These are phyloP conservation scores for Drosophila robusta DNA, from an alignment of 2,888 invertebrate genomes.

Conservation along the genomic window DNA sequence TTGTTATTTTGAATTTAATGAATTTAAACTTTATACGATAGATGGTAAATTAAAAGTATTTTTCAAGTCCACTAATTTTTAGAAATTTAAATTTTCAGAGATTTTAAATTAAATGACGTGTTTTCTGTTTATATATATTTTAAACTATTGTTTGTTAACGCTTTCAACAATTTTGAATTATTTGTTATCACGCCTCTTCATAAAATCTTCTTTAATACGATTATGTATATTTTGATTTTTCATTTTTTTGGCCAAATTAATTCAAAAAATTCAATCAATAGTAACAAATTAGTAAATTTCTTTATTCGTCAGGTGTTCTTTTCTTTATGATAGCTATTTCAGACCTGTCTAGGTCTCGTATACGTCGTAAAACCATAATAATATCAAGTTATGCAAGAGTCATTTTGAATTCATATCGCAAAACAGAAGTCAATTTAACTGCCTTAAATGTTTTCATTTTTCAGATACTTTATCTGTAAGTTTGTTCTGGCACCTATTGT, in stretches of 20 bases:
- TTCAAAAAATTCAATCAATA: neutral
- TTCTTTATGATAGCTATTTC: neutral
- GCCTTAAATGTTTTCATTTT: conserved; percentile 56
- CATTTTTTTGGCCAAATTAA: neutral
- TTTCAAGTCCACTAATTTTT: too few relatives aligned
- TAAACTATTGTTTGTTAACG: too few relatives aligned
- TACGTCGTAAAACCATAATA: conserved; percentile 21
- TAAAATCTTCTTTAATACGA: neutral
- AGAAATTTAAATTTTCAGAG: too few relatives aligned
- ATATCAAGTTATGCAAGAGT: conserved; percentile 36
- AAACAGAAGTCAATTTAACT: conserved; percentile 64
- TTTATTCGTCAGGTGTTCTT: neutral
- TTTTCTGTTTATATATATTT: too few relatives aligned
- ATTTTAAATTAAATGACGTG: too few relatives aligned
- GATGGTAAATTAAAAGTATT: too few relatives aligned
- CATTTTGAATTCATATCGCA: conserved; percentile 35
- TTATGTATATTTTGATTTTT: neutral
- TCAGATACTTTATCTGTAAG: conserved; percentile 45
- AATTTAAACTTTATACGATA: too few relatives aligned
- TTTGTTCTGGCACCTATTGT: conserved; percentile 52
- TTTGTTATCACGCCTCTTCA: too few relatives aligned
- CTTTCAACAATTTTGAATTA: too few relatives aligned
- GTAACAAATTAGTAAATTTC: conserved; percentile 6
- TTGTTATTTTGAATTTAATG: too few relatives aligned
- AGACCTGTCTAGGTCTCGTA: neutral